Conservation (phyloP, 2,888 invertebrate species). For the Leptinotarsa rubiginosa region DNA sequence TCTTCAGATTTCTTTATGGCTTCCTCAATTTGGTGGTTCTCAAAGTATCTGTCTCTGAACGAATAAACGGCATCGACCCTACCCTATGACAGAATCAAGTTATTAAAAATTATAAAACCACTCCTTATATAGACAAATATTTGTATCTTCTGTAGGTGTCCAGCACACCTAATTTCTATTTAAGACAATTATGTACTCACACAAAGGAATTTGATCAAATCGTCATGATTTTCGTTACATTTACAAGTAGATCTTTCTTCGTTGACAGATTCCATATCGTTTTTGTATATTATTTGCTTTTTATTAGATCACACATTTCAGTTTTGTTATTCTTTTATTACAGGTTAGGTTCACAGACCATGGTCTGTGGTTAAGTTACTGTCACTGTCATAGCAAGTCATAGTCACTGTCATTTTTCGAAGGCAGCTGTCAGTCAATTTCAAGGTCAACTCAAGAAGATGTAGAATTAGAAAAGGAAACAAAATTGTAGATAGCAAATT, state of each 20-base stretch:
- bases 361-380: no score
- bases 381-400: no score
- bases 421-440: background rate
- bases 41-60: slow-evolving; percentile 84
- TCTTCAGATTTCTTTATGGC: slow-evolving; percentile 75
- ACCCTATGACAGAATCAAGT: slow-evolving; percentile 68
- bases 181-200: slow-evolving; percentile 51
- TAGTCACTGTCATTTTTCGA: background rate
- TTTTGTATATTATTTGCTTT: slow-evolving; percentile 1
- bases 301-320: slow-evolving; percentile 2
- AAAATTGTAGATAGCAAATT: background rate
- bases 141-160: slow-evolving; percentile 33
- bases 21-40: slow-evolving; percentile 76
- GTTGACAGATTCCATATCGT: slow-evolving; percentile 42
- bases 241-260: slow-evolving; percentile 36
- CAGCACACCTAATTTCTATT: slow-evolving; percentile 52
- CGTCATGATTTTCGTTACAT: slow-evolving; percentile 47
- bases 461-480: background rate
- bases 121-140: slow-evolving; percentile 37
- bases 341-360: no score
- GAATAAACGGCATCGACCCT: slow-evolving; percentile 75
- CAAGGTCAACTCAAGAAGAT: slow-evolving; percentile 1
- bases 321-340: slow-evolving; percentile 35
- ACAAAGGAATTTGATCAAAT: slow-evolving; percentile 54
- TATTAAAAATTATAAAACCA: slow-evolving; percentile 22